phyloP scores from a whole-genome alignment of 1,140 invertebrate genomes.

The Bicyclus anynana region DNA sequence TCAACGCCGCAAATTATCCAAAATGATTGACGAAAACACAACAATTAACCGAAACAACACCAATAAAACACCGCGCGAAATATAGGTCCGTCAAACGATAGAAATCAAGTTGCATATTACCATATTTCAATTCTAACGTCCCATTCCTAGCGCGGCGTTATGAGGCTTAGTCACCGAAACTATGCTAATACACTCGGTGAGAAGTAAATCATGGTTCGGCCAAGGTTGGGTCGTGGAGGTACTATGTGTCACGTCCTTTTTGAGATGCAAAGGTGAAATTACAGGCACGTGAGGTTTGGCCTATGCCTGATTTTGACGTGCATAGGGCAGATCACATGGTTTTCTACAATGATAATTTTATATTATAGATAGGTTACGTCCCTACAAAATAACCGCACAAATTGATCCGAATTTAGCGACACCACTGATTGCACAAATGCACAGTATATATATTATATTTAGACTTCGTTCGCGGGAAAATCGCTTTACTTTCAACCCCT shows the following conservation, averaged over 20 bases:
- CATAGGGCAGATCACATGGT: too few species aligned
- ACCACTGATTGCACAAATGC: too few species aligned
- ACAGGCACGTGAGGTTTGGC: too few species aligned
- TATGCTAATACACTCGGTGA: slow-evolving; percentile 49
- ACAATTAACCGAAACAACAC: slow-evolving; percentile 21
- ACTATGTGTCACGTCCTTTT: slow-evolving; percentile 10
- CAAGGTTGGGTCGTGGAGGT: slow-evolving; percentile 44
- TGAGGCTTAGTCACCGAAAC: slow-evolving; percentile 47
- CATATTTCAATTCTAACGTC: slow-evolving; percentile 29
- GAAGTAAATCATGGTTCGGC: slow-evolving; percentile 53
- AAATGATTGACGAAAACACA: slow-evolving; percentile 7
- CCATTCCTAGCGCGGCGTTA: slow-evolving; percentile 18
- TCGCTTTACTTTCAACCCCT: too few species aligned
- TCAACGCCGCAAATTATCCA: background rate
- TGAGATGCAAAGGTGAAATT: too few species aligned
- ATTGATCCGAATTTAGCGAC: too few species aligned
- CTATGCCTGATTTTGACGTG: too few species aligned
- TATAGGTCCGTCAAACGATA: slow-evolving; percentile 24
- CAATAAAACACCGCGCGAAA: slow-evolving; percentile 21
- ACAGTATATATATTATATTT: too few species aligned
- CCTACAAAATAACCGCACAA: too few species aligned
- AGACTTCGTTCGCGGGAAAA: too few species aligned
- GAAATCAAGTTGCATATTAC: slow-evolving; percentile 21
- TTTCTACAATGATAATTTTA: too few species aligned
- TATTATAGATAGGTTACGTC: too few species aligned